phyloP scores from a whole-genome alignment of 1,140 invertebrate species.

The Drosophila punjabiensis region DNA sequence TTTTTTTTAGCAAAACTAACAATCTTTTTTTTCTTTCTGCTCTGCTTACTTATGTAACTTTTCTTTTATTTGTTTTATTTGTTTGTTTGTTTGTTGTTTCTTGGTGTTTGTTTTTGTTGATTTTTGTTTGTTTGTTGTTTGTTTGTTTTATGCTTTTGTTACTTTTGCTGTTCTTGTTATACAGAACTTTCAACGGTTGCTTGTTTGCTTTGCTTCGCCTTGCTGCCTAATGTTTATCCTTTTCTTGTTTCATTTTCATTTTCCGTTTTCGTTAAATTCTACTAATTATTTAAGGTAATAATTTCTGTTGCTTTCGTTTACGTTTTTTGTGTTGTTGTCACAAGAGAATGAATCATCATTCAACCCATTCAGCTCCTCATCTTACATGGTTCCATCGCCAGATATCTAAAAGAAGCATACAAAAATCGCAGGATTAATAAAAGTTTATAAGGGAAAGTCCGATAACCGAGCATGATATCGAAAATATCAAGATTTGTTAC shows the following conservation, averaged over 20 bases:
- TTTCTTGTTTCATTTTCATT: constrained; percentile 29
- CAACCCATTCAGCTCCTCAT: constrained; percentile 2
- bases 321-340: constrained; percentile 35
- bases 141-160: constrained; percentile 21
- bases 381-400: constrained; percentile 76
- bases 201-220: constrained; percentile 20
- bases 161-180: constrained; percentile 47
- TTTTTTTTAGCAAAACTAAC: constrained; percentile 46
- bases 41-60: constrained; percentile 40
- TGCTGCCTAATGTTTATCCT: constrained; percentile 26
- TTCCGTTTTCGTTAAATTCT: constrained; percentile 72
- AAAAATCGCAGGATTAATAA: not conserved
- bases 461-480: not conserved
- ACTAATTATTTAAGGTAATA: constrained; percentile 83
- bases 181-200: constrained; percentile 39
- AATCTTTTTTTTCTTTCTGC: constrained; percentile 20
- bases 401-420: constrained; percentile 53
- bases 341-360: constrained; percentile 32
- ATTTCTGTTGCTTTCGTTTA: constrained; percentile 80
- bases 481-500: not conserved
- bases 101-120: constrained; percentile 29
- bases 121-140: constrained; percentile 17
- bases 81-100: constrained; percentile 12
- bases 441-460: not conserved
- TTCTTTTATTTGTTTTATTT: constrained; percentile 16